These are phyloP conservation scores for Tribolium castaneum DNA, from an alignment of 1,140 invertebrate species.

Conservation along the genomic window DNA sequence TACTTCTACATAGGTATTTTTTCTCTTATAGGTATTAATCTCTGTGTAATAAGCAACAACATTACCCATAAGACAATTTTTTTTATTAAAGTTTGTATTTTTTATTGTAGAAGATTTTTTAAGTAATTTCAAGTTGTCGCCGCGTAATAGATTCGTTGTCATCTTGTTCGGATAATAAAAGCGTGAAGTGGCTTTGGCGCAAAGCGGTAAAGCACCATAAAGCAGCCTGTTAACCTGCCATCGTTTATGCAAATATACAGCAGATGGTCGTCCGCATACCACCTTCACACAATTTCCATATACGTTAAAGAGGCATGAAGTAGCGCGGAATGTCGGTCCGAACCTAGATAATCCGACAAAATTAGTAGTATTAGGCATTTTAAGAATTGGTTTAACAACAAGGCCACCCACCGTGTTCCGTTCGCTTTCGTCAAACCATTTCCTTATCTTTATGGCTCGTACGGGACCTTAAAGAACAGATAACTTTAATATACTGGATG, in stretches of 20 bases:
- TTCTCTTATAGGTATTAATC: too few species aligned
- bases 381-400: conserved; percentile 44
- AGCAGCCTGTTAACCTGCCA: conserved; percentile 5
- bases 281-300: conserved; percentile 34
- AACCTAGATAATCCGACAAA: conserved; percentile 38
- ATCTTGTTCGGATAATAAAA: conserved; percentile 3
- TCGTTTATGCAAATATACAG: conserved; percentile 26
- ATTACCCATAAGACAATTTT: too few species aligned
- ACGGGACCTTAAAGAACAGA: conserved; percentile 42
- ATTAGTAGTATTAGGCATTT: conserved; percentile 42
- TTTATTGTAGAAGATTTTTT: neutral
- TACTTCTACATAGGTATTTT: too few species aligned
- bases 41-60: too few species aligned
- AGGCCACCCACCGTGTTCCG: conserved; percentile 31
- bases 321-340: conserved; percentile 31
- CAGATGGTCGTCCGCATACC: conserved; percentile 24
- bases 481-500: conserved; percentile 41
- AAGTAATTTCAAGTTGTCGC: neutral
- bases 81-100: too few species aligned
- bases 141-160: conserved; percentile 5
- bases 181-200: neutral
- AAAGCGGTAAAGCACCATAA: conserved; percentile 11
- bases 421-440: conserved; percentile 26
- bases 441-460: conserved; percentile 43
- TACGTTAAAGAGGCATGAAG: conserved; percentile 31